A percentile compares a stretch with the other conserved stretches of the same genome.
These are phyloP conservation scores for Montipora cactus DNA, from an alignment of 64 coral and sea anemone species.

Conservation along the genomic window DNA sequence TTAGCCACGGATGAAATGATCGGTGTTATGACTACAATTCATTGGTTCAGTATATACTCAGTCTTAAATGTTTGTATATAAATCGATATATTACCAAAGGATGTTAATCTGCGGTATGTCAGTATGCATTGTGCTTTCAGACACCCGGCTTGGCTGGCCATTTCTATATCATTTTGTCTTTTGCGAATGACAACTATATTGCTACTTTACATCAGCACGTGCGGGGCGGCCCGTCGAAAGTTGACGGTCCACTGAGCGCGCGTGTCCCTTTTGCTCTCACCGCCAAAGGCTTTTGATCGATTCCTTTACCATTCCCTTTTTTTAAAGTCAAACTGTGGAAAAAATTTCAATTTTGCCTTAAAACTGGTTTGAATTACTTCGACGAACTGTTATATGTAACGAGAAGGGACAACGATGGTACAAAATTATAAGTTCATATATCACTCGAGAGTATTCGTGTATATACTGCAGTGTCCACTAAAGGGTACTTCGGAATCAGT, in stretches of 20 bases:
- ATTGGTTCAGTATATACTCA: background rate
- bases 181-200: background rate
- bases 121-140: too few species aligned
- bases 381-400: too few species aligned
- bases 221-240: background rate
- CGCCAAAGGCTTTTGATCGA: too few species aligned
- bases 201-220: background rate
- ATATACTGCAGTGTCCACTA: background rate
- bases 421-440: background rate
- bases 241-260: background rate
- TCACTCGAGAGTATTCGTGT: background rate
- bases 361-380: too few species aligned
- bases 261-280: background rate
- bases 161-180: background rate
- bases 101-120: too few species aligned
- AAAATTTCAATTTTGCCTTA: too few species aligned
- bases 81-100: background rate
- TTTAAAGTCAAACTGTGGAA: too few species aligned
- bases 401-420: too few species aligned
- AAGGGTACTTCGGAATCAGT: background rate
- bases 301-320: too few species aligned
- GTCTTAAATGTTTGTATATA: background rate
- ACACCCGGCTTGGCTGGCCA: too few species aligned
- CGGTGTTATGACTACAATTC: background rate
- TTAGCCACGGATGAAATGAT: background rate